phyloP scores from a whole-genome alignment of 2,888 invertebrate species.

The Drosophila barbarae region DNA sequence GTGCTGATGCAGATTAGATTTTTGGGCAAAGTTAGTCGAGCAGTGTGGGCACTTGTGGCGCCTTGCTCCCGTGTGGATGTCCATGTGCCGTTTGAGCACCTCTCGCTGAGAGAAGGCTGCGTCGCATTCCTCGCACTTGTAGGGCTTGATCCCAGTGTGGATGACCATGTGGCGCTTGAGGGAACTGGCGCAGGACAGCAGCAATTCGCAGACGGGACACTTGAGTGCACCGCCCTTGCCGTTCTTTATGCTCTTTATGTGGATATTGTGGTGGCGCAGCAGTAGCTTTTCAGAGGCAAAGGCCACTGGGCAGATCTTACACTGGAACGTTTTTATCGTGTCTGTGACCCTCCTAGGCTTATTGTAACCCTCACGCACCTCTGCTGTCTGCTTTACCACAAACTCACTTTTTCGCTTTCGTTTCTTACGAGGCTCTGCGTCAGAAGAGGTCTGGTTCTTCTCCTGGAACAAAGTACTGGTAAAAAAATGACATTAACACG shows the following conservation, averaged over 20 bases:
- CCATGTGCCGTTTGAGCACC: conserved; percentile 84
- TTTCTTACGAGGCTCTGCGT: conserved; percentile 6
- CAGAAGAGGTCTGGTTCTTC: conserved; percentile 33
- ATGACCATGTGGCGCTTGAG: conserved; percentile 85
- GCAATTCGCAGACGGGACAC: conserved; percentile 83
- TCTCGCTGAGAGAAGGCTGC: conserved; percentile 87
- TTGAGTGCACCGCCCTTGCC: conserved; percentile 80
- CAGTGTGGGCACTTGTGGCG: conserved; percentile 85
- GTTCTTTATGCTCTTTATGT: conserved; percentile 81
- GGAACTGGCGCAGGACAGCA: conserved; percentile 84
- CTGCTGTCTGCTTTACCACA: conserved; percentile 27
- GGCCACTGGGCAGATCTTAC: conserved; percentile 83
- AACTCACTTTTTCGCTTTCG: conserved; percentile 29
- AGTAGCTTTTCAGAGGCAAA: conserved; percentile 83
- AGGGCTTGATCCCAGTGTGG: conserved; percentile 82
- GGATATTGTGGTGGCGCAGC: conserved; percentile 83
- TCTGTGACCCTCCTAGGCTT: conserved; percentile 57
- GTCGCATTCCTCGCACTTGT: conserved; percentile 82
- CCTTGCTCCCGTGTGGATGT: conserved; percentile 82
- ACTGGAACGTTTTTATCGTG: conserved; percentile 82
- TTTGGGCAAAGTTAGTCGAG: conserved; percentile 86
- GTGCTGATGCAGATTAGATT: conserved; percentile 84
- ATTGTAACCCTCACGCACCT: conserved; percentile 18
- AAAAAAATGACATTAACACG: background rate
- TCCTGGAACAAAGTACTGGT: conserved; percentile 27